Evolutionary conservation across 1,140 invertebrate species (phyloP), one percentile per base, ranked within the genome.

Genomic region (Plectus sambesii): DNA sequence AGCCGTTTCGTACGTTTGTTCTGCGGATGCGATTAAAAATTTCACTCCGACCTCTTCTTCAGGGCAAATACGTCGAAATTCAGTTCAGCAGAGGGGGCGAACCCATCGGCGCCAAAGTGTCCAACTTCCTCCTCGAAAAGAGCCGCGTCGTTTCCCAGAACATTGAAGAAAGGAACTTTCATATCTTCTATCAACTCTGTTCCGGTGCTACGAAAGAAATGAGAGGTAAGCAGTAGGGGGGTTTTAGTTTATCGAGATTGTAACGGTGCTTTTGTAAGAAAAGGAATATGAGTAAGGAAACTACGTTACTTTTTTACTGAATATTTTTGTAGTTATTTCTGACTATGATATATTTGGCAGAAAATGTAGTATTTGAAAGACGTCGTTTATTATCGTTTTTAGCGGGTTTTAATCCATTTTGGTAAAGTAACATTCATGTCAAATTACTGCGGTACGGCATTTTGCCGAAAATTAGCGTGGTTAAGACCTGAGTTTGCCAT

Each of bases 41-140:
- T 23, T 29, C 23, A 26, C 41, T 5, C 51, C 49, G 5, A 35
- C 8, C 30, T 8, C 37, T 48, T 58, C 71, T 73, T 45, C 56
- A 83, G 82, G 81, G 82, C 19, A 84, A 85, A 72, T 85, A 85
- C 68, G 79, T 85, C 6, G 82, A 85, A 70, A 82, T 85, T 60
- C 78, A 82, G 53, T 85, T 85, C 65, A 79, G 77, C 44, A 60
- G 73, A 55, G 81, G 81, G 43, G 82, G 82, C n/a, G 80, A 82
- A 68, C 81, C 82, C 1, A 74, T 77, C 51, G 82, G 82, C 36
- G 82, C 81, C 33, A 78, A 79, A 67, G 80, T 85, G 43, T 83
- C 82, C 5, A 83, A 83, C 64, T 84, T 84, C 63, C 72, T 85
- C 9, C 69, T 84, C 49, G 83, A 84, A 73, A 82, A 84, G 69